These are phyloP conservation scores for Drosophila ezoana DNA, from an alignment of 2,888 invertebrate species.

Conservation along the genomic window DNA sequence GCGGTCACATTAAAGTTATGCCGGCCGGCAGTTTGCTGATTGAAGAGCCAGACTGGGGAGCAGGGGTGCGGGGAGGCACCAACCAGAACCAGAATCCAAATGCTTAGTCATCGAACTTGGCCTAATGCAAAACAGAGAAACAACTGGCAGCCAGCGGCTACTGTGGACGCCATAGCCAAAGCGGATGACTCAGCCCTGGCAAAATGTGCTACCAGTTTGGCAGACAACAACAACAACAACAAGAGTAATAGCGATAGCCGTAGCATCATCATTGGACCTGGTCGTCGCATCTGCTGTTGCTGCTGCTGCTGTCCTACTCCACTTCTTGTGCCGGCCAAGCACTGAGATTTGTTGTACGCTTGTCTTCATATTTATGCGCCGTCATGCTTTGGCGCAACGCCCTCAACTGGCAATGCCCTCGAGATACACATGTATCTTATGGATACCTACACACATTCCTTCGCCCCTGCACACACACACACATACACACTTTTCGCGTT, in stretches of 20 bases:
- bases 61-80: too few species aligned
- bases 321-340: conserved; percentile 56
- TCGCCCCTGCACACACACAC: conserved; percentile 12
- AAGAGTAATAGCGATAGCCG: conserved; percentile 16
- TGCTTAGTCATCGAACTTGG: conserved; percentile 79
- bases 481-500: conserved; percentile 17
- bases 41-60: conserved; percentile 18
- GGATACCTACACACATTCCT: conserved; percentile 54
- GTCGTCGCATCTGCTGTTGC: conserved; percentile 33
- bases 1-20: conserved; percentile 74
- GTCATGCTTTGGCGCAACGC: conserved; percentile 74
- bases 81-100: conserved; percentile 51
- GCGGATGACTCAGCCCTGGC: conserved; percentile 53
- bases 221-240: conserved; percentile 24
- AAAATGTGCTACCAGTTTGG: conserved; percentile 76
- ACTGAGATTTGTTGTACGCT: conserved; percentile 44
- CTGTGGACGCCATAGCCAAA: conserved; percentile 39
- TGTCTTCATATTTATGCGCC: conserved; percentile 60
- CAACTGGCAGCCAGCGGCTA: conserved; percentile 52
- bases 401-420: conserved; percentile 69
- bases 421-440: conserved; percentile 64
- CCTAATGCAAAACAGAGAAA: conserved; percentile 67
- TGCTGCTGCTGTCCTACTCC: conserved; percentile 62
- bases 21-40: conserved; percentile 57
- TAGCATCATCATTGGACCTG: conserved; percentile 31